Evolutionary conservation across 2,113 vertebrate species (phyloP), one percentile per base, ranked within the genome.

Genomic region (Melanostigma gelatinosum): DNA sequence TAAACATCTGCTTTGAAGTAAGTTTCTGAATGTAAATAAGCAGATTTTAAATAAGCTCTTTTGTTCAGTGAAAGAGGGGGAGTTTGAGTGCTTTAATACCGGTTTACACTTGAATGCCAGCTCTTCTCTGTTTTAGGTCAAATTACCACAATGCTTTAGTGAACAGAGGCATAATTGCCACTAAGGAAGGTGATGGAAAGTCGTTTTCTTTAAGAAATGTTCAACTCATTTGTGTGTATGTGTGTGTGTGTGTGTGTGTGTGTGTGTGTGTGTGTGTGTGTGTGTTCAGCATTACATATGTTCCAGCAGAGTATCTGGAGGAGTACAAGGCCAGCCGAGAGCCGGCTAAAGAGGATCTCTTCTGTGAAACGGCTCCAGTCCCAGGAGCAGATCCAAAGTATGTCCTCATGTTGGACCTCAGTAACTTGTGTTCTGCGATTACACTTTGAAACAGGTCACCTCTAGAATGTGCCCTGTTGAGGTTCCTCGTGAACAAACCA

Each of bases 301-400:
- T 99, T 79, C 95, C 97, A 74, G 96, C 95, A 72, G 97, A 98
- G 83, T 96, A 97, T 90, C 94, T 99, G 85, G 96, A 97, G 34
- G 96, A 98, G 66, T 98, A 98, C 94, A 97, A 93, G 89, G 78
- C 93, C 69, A 89, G 88, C 92, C 82, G 95, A 50, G 95, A 93
- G 73, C 95, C 94, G 58, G 85, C 86, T 4, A 86, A 91, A 83
- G 95, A 94, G 24, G 93, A 89, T 72, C 16, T 91, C 72, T 84
- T 94, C 84, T 24, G 93, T 10, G 70, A 89, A 9, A 63, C 65
- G 3, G 42, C 61, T 61, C 42, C 66, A 13, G 72, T 76, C 4
- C 72, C 77, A 16, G 22, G 20, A 38, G 78, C 75, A 10, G 62
- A 80, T n/a, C 75, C 75, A n/a, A 91, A 88, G 95, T 95, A 91